phyloP scores from a whole-genome alignment of 2,888 invertebrate genomes.

The Bursaphelenchus okinawaensis region DNA sequence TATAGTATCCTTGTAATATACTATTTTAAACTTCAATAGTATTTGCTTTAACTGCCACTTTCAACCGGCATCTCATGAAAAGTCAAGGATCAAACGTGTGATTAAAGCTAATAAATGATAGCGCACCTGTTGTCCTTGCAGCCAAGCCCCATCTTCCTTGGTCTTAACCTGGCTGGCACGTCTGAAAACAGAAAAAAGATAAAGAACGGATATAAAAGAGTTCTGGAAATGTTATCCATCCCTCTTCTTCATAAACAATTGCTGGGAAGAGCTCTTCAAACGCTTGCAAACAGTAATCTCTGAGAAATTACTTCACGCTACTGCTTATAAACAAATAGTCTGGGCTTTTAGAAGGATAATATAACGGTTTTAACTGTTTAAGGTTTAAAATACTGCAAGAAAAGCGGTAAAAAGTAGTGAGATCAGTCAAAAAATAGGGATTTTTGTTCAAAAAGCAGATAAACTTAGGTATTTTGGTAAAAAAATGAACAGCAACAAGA shows the following conservation, averaged over 20 bases:
- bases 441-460: no score
- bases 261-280: neutral
- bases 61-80: neutral
- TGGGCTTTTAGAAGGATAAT: no score
- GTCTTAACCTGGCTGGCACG: slow-evolving; percentile 32
- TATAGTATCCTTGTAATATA: no score
- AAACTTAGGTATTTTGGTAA: no score
- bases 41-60: no score
- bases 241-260: neutral
- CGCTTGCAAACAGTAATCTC: neutral
- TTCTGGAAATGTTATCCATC: neutral
- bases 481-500: no score
- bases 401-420: neutral
- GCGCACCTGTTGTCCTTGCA: slow-evolving; percentile 35
- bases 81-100: neutral
- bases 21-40: no score
- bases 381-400: neutral
- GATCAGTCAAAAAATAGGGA: neutral
- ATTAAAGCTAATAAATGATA: no score
- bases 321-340: no score
- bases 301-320: neutral
- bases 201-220: slow-evolving; percentile 14
- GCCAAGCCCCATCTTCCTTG: slow-evolving; percentile 46
- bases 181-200: slow-evolving; percentile 15
- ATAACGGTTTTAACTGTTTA: no score